A percentile compares a stretch with the other conserved stretches of the same genome.
Evolutionary conservation across 2,888 invertebrate genomes (phyloP).

Genomic region (Oscheius myriophilus): DNA sequence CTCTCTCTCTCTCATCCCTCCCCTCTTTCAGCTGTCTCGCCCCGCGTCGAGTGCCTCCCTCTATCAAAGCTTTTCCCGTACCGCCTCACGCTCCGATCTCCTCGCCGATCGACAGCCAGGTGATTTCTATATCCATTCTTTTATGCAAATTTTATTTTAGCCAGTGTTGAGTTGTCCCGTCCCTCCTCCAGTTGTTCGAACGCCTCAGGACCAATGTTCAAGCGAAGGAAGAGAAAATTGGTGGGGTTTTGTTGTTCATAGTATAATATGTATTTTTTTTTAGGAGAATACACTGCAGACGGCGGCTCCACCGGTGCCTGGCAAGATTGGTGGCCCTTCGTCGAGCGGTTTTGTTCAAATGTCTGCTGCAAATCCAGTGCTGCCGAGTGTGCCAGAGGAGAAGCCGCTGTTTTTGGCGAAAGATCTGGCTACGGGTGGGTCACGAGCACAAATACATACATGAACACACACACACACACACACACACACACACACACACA

Average conservation of each 20-base stretch:
- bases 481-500: too few species aligned
- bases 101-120: not conserved
- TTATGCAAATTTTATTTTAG: too few species aligned
- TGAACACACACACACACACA: too few species aligned
- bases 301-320: too few species aligned
- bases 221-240: slow-evolving; percentile 5
- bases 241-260: not conserved
- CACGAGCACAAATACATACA: too few species aligned
- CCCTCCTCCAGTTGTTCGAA: not conserved
- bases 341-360: not conserved
- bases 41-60: not conserved
- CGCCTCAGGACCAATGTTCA: not conserved
- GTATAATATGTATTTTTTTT: not conserved
- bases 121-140: too few species aligned
- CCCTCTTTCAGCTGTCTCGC: not conserved
- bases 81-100: not conserved
- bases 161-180: not conserved
- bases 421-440: too few species aligned
- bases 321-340: not conserved
- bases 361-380: too few species aligned
- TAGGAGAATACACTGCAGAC: not conserved
- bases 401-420: too few species aligned
- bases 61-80: not conserved
- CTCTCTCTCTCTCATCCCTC: not conserved
- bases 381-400: too few species aligned